Base-by-base conservation (phyloP, 1,140 invertebrate species). In the Kradibia gibbosae region DNA sequence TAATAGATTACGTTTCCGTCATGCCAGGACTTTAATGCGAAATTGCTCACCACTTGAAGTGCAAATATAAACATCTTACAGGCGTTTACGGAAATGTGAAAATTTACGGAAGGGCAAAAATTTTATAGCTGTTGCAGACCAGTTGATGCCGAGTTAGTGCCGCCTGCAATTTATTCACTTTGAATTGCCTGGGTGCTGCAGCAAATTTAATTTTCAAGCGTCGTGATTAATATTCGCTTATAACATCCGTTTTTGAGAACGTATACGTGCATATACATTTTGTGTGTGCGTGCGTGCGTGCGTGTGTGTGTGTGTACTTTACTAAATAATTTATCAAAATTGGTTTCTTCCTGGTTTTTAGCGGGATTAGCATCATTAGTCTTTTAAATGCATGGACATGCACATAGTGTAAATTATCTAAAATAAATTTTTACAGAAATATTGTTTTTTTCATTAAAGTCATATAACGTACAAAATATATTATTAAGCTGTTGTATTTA, bases 61-160 rank as follows among this genome's bases (percentile, higher is more conserved):
- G 55, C 25, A 28, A 57, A 57, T 57, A n/a, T 34, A 15, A 36
- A 17, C 60, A 22, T 65, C 60, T 34, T 65, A 20, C 31, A 65
- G 60, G 60, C 31, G 31, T 57, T 57, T 57, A 25, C 55, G 55
- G 55, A 57, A 57, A 57, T 57, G 55, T 25, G n/a, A 57, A 57
- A 28, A 57, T 57, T 25, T 25, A 4, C 55, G 55, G 3, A 28
- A 36, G 60, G 60, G 60, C 60, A 11, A 20, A 65, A n/a, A 36
- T 36, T 36, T 65, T 65, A 36, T 10, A 17, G 28, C 8, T 34
- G 53, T 25, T 7, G 57, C 20, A 31, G 11, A 22, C 31, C 22
- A 1, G 2, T 17, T 3, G 60, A 3, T 34, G 31, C 22, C 20
- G 31, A 20, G 31, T 36, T 1, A 1, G 34, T 10, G 31, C 31